Base-by-base conservation (phyloP, 1,140 invertebrate species). In the Dufourea novaeangliae region DNA sequence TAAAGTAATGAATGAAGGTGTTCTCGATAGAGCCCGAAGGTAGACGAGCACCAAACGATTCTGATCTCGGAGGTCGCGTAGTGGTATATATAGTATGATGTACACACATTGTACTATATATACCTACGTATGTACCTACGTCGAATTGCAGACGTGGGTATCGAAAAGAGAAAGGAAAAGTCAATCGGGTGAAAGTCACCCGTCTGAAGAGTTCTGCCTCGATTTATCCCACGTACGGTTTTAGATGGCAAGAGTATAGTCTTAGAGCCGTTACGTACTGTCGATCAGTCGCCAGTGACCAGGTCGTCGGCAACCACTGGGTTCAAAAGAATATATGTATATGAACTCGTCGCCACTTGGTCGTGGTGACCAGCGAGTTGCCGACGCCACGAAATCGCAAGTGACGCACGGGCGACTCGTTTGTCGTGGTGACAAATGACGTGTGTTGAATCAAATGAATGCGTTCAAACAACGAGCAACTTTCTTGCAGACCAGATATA, bases 161-260 rank as follows among this genome's bases (percentile, higher is more conserved):
- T 37, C 27, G 54, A 52, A 34, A 17, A 86, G 86, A 90, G 89
- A 90, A 90, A 90, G 89, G 89, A 88, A 90, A 90, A 90, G 89
- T 90, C 87, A 87, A 82, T 81, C 77, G 44, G 78, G 86, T 85
- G 86, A 87, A 87, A 87, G 80, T 86, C 83, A 74, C 78, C 78
- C 29, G 78, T 27, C 57, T 44, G 54, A 79, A 84, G 81, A 84
- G 70, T 84, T 84, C 78, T 78, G 67, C 52, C 66, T 81, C 50
- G 54, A 39, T 84, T 78, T 74, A 78, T 84, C 46, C 69, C 37
- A 10, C 39, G 41, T 63, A 39, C 46, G 34, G 14, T 27, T 54
- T 68, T 62, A 79, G 37, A n/a, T 46, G 34, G 54, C 10, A 66
- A 84, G 76, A 79, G 66, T 64, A n/a, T 41, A 25, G 41, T 61